Evolutionary conservation across 2,113 vertebrate species (phyloP).

Genomic region (Mormyrus lacerda): DNA sequence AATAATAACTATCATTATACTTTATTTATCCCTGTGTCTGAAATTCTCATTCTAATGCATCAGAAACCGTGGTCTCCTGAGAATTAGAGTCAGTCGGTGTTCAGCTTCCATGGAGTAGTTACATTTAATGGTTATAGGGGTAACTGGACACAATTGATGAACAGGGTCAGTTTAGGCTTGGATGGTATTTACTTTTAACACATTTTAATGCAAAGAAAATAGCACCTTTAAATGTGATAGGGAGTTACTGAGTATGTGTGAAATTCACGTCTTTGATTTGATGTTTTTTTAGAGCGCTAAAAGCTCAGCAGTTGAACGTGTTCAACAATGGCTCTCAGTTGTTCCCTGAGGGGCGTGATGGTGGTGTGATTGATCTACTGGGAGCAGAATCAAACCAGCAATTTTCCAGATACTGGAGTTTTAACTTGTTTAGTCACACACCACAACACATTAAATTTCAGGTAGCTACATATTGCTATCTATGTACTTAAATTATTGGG

Average conservation of each 20-base stretch:
- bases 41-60: background rate
- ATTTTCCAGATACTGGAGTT: background rate
- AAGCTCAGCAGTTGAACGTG: background rate
- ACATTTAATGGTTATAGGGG: background rate
- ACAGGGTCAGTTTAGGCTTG: background rate
- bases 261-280: background rate
- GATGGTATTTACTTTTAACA: background rate
- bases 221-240: background rate
- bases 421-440: background rate
- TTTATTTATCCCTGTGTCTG: background rate
- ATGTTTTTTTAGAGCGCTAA: background rate
- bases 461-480: background rate
- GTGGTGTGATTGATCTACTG: background rate
- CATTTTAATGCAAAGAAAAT: background rate
- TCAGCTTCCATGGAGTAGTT: background rate
- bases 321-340: background rate
- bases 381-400: background rate
- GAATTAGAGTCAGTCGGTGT: background rate
- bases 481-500: background rate
- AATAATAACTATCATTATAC: background rate
- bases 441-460: background rate
- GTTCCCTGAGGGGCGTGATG: background rate
- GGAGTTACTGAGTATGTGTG: background rate
- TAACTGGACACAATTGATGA: background rate
- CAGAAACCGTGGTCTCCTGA: background rate